Evolutionary conservation across 2,888 invertebrate species (phyloP).

Genomic region (Eumerus sabulonum): DNA sequence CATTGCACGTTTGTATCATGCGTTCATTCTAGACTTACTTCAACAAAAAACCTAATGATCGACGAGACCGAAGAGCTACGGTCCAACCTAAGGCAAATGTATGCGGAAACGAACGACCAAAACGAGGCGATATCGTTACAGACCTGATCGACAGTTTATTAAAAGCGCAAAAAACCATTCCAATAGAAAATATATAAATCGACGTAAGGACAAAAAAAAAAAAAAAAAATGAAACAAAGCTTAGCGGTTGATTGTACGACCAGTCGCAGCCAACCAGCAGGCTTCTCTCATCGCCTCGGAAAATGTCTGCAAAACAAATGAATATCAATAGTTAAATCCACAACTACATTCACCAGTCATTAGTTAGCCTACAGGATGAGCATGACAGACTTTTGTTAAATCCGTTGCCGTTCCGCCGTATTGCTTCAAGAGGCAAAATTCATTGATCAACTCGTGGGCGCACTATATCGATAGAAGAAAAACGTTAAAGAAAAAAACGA

Average conservation of each 20-base stretch:
- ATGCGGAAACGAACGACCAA: too few species aligned
- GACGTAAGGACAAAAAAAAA: too few species aligned
- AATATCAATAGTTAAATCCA: constrained; percentile 21
- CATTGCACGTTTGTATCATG: too few species aligned
- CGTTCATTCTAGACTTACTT: too few species aligned
- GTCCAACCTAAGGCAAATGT: too few species aligned
- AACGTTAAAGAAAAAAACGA: constrained; percentile 1
- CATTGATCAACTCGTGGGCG: constrained; percentile 98
- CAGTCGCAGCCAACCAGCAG: constrained; percentile 94
- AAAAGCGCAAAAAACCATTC: too few species aligned
- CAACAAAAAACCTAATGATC: too few species aligned
- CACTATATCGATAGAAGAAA: constrained; percentile 80
- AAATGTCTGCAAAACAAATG: constrained; percentile 87
- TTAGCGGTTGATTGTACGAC: constrained; percentile 98
- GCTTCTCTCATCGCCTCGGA: constrained; percentile 98
- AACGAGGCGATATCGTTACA: too few species aligned
- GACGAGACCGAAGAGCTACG: too few species aligned
- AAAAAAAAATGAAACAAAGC: not conserved
- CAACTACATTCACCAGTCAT: not conserved
- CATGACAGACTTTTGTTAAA: constrained; percentile 98
- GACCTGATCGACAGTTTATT: too few species aligned
- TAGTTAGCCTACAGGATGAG: constrained; percentile 91
- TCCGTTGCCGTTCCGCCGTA: constrained; percentile 99
- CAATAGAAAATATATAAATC: too few species aligned
- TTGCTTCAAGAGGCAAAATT: constrained; percentile 98